These are phyloP conservation scores for Camelus dromedarius DNA, from an alignment of 2,113 vertebrate species.

Conservation along the genomic window DNA sequence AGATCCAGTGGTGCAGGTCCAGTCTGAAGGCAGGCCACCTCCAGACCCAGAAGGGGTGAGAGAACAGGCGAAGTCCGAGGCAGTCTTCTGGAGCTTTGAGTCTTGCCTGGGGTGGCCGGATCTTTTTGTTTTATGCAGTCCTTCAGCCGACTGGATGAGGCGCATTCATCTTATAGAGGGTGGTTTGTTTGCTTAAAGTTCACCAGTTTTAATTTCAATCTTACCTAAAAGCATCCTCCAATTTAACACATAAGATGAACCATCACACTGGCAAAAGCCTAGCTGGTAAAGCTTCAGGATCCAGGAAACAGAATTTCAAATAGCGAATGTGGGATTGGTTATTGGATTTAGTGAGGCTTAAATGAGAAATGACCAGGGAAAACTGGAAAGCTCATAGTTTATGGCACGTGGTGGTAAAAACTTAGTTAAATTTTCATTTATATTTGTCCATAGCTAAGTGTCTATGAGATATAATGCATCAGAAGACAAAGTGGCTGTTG, in stretches of 20 bases:
- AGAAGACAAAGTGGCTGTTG: neutral
- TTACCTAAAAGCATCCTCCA: neutral
- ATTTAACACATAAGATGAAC: neutral
- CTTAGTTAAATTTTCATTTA: conserved; percentile 30
- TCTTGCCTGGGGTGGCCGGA: neutral
- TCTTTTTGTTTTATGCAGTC: neutral
- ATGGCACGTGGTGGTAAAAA: neutral
- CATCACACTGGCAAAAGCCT: neutral
- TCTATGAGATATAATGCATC: neutral
- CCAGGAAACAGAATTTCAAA: neutral
- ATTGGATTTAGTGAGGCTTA: neutral
- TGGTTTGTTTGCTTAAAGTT: neutral
- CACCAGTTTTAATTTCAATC: neutral
- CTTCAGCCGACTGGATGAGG: neutral
- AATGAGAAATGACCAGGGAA: neutral
- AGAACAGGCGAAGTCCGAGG: neutral
- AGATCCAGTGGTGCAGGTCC: neutral
- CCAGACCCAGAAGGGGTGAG: neutral
- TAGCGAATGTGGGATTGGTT: neutral
- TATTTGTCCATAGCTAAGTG: neutral
- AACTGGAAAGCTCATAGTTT: neutral
- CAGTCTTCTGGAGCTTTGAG: neutral
- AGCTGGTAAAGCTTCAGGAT: neutral
- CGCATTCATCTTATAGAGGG: neutral
- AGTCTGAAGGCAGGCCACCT: neutral